Percentiles rank a stretch among this genome's conserved stretches.
Conservation (phyloP, 2,888 invertebrate species). For the Didymodactylos carnosus region DNA sequence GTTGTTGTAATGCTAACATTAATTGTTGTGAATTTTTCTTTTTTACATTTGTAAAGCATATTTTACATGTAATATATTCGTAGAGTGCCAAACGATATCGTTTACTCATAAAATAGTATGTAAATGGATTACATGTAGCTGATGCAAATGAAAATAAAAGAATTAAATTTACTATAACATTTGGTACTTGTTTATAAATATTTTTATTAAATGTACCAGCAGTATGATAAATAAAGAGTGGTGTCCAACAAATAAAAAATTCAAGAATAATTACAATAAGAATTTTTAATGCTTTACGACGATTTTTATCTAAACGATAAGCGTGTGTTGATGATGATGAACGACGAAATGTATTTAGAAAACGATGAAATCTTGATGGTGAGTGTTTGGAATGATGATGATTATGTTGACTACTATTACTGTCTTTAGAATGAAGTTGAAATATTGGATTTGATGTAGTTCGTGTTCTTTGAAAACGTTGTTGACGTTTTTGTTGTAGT, state of each 20-base stretch:
- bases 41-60: too few relatives aligned
- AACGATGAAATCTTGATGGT: neutral
- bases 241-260: conserved; percentile 1
- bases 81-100: neutral
- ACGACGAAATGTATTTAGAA: neutral
- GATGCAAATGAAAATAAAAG: neutral
- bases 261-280: neutral
- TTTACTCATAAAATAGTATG: neutral
- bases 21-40: too few relatives aligned
- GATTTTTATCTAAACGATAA: neutral
- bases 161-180: neutral
- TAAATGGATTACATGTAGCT: neutral
- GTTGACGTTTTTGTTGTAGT: neutral
- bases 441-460: neutral
- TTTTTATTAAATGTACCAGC: neutral
- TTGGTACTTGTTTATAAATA: neutral
- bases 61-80: neutral
- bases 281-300: neutral
- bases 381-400: neutral
- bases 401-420: too few relatives aligned
- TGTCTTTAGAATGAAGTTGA: too few relatives aligned
- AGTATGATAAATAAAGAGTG: neutral
- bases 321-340: neutral
- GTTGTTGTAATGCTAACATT: too few relatives aligned
- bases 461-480: neutral